These are phyloP conservation scores for Calephelis virginiensis DNA, from an alignment of 1,140 invertebrate genomes.

Conservation along the genomic window DNA sequence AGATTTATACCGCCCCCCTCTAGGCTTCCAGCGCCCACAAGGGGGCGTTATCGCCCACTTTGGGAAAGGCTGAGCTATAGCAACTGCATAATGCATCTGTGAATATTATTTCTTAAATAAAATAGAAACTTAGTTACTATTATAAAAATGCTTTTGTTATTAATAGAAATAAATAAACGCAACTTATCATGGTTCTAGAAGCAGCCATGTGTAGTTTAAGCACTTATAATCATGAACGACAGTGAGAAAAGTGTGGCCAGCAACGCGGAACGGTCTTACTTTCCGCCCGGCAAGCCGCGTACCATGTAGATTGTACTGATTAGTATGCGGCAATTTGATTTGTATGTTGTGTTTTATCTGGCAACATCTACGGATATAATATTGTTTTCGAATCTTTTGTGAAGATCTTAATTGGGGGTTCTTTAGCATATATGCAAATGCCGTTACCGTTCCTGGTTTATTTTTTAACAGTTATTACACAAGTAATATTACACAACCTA, in stretches of 20 bases:
- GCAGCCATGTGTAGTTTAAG: conserved; percentile 40
- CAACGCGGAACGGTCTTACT: conserved; percentile 59
- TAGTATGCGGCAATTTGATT: conserved; percentile 50
- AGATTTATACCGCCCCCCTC: no score
- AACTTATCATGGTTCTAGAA: conserved; percentile 1
- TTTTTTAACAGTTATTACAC: no score
- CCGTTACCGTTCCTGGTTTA: no score
- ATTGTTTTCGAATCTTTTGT: conserved; percentile 11
- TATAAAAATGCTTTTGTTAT: no score
- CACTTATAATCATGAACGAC: conserved; percentile 44
- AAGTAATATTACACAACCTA: no score
- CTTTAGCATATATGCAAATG: not conserved
- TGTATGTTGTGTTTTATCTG: conserved; percentile 40
- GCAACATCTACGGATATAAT: conserved; percentile 24
- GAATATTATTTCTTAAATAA: no score
- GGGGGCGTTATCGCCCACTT: no score
- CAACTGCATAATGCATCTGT: no score
- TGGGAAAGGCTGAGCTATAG: no score
- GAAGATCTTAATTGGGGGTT: conserved; percentile 1
- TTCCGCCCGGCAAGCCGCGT: conserved; percentile 51
- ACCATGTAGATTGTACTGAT: conserved; percentile 56
- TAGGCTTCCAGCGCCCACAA: no score
- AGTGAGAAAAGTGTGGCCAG: conserved; percentile 61
- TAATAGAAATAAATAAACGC: no score
- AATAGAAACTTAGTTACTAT: no score